Evolutionary conservation across 2,113 vertebrate genomes (phyloP).

Genomic region (Podarcis cretensis): DNA sequence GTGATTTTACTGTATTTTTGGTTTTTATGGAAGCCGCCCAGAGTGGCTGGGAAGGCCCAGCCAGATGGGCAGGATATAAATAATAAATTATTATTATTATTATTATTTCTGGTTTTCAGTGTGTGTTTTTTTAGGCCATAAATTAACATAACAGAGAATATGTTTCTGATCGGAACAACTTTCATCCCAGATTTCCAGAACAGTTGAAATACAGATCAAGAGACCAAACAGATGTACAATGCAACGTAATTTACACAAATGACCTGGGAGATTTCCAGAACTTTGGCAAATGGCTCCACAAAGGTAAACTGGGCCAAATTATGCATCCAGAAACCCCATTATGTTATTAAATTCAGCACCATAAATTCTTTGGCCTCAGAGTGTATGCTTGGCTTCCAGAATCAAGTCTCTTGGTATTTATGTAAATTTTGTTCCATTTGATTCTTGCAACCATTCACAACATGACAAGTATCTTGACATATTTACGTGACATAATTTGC

Average conservation of each 20-base stretch:
- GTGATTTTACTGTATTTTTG: too few relatives aligned
- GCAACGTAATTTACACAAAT: not conserved
- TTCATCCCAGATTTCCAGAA: not conserved
- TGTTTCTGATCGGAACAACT: not conserved
- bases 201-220: not conserved
- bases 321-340: not conserved
- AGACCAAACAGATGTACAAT: not conserved
- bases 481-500: conserved; percentile 61
- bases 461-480: conserved; percentile 57
- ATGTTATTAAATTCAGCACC: conserved; percentile 4
- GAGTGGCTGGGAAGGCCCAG: too few relatives aligned
- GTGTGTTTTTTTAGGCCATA: not conserved
- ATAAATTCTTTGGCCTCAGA: conserved; percentile 29
- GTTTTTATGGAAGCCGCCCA: too few relatives aligned
- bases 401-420: conserved; percentile 44
- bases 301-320: conserved; percentile 1
- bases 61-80: too few relatives aligned
- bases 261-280: not conserved
- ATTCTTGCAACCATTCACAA: conserved; percentile 59
- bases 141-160: not conserved
- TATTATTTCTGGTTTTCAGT: not conserved
- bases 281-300: not conserved
- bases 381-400: conserved; percentile 4
- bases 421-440: conserved; percentile 64
- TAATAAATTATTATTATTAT: too few relatives aligned